Evolutionary conservation across 2,113 vertebrate genomes (phyloP), one percentile per base, ranked within the genome.

Genomic region (Heptranchias perlo): DNA sequence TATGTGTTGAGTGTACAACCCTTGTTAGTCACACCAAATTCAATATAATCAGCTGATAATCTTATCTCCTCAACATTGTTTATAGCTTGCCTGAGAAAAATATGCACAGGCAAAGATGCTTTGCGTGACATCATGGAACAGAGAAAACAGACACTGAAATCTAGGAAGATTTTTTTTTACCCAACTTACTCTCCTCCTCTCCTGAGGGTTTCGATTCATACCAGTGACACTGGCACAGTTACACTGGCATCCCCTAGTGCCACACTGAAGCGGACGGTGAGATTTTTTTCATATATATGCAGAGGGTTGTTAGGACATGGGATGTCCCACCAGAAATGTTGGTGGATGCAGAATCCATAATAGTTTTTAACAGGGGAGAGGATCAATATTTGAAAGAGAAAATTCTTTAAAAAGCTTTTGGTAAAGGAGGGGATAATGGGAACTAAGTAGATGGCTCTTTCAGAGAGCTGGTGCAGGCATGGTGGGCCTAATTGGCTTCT

Each of bases 1-100:
- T 95, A 69, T 65, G 62, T 94, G 64, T 28, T 94, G 93, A 94
- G 93, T 23, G n/a, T 67, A 94, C 11, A 95, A 35, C 39, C 65
- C 64, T 7, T 47, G 94, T 95, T 95, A 69, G 94, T 67, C 94
- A 95, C 94, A 95, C 64, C 61, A 95, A 95, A 95, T 95, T 69
- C 94, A 67, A 69, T 65, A 95, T 14, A 67, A 67, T 52, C 94
- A 67, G 25, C 64, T 67, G 94, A 95, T 95, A 95, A 95, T 52
- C 65, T 95, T 95, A 95, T 95, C 94, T 73, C 52, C 28, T 52
- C 94, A 21, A 73, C 64, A 49, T 69, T 95, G 64, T 95, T 69
- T 54, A 95, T 44, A 52, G 64, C 49, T 49, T 44, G 44, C 44
- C 47, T 69, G 44, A 69, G 65, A 49, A 69, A 69, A 69, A 47